phyloP scores from a whole-genome alignment of 37 sponge, comb jelly and placozoan species.

The Ephydatia muelleri region DNA sequence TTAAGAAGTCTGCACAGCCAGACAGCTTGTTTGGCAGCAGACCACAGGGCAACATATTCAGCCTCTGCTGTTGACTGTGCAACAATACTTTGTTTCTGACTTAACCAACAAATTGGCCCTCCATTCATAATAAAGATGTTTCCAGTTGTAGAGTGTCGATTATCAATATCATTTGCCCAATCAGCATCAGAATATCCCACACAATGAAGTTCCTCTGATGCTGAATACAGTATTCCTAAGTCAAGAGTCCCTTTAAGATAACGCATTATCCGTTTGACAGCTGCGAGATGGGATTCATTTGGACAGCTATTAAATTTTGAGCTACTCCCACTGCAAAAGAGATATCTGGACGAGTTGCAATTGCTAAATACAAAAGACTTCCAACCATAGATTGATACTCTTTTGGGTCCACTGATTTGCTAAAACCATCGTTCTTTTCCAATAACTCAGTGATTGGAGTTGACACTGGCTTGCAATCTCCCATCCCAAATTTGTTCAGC shows the following conservation, averaged over 20 bases:
- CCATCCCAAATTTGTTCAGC: conserved; percentile 37
- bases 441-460: conserved; percentile 43
- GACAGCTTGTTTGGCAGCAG: conserved; percentile 41
- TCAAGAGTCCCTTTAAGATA: conserved; percentile 50
- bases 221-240: conserved; percentile 11
- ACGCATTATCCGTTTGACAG: conserved; percentile 48
- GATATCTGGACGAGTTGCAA: conserved; percentile 58
- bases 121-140: conserved; percentile 45
- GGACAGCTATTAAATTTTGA: conserved; percentile 36
- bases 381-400: conserved; percentile 66
- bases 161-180: conserved; percentile 47
- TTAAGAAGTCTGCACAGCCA: conserved; percentile 29
- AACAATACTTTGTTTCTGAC: conserved; percentile 41
- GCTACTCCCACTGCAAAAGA: conserved; percentile 51
- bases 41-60: conserved; percentile 42
- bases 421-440: conserved; percentile 51
- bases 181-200: conserved; percentile 67
- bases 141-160: conserved; percentile 58
- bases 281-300: conserved; percentile 45
- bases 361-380: conserved; percentile 46
- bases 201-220: conserved; percentile 3
- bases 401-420: conserved; percentile 33
- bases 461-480: conserved; percentile 41
- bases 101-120: conserved; percentile 55
- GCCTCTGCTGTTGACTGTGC: conserved; percentile 37